These are phyloP conservation scores for Drosophila prostipennis DNA, from an alignment of 2,888 invertebrate species.

Conservation along the genomic window DNA sequence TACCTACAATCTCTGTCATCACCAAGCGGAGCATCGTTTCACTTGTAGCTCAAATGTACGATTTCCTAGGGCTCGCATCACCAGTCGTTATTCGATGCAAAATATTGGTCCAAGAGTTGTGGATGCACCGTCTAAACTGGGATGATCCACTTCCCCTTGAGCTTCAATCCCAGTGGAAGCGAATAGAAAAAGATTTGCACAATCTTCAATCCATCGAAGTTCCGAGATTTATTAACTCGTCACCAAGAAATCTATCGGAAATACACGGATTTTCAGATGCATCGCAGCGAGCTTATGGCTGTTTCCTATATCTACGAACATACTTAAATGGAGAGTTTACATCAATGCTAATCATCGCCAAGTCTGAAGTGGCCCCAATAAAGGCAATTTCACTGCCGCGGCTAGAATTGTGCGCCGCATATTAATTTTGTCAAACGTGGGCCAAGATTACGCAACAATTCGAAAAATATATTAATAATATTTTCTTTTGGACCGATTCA, in stretches of 20 bases:
- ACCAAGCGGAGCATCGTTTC: background rate
- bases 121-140: background rate
- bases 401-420: background rate
- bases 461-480: background rate
- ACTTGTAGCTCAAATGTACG: background rate
- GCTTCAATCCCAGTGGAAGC: background rate
- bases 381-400: background rate
- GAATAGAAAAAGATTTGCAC: background rate
- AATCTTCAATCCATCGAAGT: background rate
- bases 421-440: slow-evolving; percentile 1
- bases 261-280: no score
- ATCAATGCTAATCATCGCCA: no score
- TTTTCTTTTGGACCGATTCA: background rate
- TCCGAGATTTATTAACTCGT: no score
- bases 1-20: background rate
- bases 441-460: slow-evolving; percentile 2
- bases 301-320: no score
- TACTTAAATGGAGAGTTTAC: no score
- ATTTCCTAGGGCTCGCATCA: background rate
- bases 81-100: background rate
- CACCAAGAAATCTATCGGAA: no score
- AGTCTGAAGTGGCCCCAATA: background rate
- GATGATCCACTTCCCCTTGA: background rate
- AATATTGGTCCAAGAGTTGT: no score
- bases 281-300: no score